Percentiles rank a stretch among this genome's conserved stretches.
Evolutionary conservation across 2,113 vertebrate genomes (phyloP).

Genomic region (Beaufortia kweichowensis): DNA sequence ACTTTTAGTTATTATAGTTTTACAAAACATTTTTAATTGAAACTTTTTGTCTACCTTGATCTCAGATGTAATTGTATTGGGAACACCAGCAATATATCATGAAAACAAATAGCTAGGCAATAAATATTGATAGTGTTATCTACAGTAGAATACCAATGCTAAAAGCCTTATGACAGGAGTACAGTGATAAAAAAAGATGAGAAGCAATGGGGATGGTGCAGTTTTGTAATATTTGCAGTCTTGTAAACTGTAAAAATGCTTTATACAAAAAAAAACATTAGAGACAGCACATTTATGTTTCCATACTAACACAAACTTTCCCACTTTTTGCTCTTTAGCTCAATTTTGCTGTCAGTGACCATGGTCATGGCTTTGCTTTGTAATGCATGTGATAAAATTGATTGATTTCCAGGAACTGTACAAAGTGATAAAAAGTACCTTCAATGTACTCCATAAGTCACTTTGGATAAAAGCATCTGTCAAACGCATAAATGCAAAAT

Average conservation of each 20-base stretch:
- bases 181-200: constrained; percentile 22
- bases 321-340: too few relatives aligned
- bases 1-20: too few relatives aligned
- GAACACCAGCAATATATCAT: constrained; percentile 30
- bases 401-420: too few relatives aligned
- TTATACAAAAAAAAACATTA: too few relatives aligned
- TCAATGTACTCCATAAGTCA: too few relatives aligned
- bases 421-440: too few relatives aligned
- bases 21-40: background rate
- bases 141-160: background rate
- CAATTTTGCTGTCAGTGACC: too few relatives aligned
- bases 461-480: too few relatives aligned
- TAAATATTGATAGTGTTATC: constrained; percentile 13
- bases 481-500: too few relatives aligned
- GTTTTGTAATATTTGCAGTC: background rate
- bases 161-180: constrained; percentile 1
- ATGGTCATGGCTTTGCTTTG: too few relatives aligned
- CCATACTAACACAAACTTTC: too few relatives aligned
- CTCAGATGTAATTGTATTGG: constrained; percentile 2
- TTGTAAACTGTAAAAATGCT: background rate
- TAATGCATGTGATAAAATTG: too few relatives aligned
- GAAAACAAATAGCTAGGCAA: background rate
- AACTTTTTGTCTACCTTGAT: background rate
- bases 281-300: background rate
- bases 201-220: background rate